Base-by-base conservation (phyloP, 2,888 invertebrate genomes). In the Muscina levida region DNA sequence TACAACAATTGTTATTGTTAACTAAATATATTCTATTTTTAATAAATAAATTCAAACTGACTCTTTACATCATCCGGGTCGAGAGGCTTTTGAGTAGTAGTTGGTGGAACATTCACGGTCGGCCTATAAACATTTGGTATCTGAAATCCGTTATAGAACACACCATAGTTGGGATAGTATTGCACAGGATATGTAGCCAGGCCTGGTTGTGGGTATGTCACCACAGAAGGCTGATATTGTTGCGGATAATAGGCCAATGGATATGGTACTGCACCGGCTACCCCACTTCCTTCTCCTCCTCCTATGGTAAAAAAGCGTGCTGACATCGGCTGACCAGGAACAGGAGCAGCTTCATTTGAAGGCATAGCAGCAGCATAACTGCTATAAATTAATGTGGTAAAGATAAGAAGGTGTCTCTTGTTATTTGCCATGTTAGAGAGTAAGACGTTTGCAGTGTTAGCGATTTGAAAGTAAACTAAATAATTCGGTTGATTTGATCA, bases 381-480 rank as follows among this genome's bases (percentile, higher is more conserved):
- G n/a, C n/a, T n/a, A n/a, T n/a, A n/a, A n/a, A n/a, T n/a, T n/a
- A n/a, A n/a, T n/a, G 24, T 24, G 13, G 53, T 24, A 53, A 53
- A 24, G 53, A 24, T 48, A 10, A 15, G 2, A 19, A 19, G 13
- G 13, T 13, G 3, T 1, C 6, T 10, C 2, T 22, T 22, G 13
- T 22, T 8, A 24, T 24, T 24, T 24, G 13, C 4, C 1, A 53
- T 53, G 24, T 11, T 53, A 24, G 11, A 53, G 19, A 19, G n/a
- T 0, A 15, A 13, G 51, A 48, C 51, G 68, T 71, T 74, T 46
- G 51, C 19, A 72, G 10, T 22, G 66, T 62, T 66, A 37, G 59
- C 66, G 46, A 67, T 79, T 79, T 26, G 62, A 79, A 72, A 26
- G 59, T 62, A 59, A 75, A 79, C 79, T 75, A 71, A 72, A 62